Evolutionary conservation across 2,797 vertebrate species (phyloP), one percentile per base, ranked within the genome.

Genomic region (Muscicapa striata): DNA sequence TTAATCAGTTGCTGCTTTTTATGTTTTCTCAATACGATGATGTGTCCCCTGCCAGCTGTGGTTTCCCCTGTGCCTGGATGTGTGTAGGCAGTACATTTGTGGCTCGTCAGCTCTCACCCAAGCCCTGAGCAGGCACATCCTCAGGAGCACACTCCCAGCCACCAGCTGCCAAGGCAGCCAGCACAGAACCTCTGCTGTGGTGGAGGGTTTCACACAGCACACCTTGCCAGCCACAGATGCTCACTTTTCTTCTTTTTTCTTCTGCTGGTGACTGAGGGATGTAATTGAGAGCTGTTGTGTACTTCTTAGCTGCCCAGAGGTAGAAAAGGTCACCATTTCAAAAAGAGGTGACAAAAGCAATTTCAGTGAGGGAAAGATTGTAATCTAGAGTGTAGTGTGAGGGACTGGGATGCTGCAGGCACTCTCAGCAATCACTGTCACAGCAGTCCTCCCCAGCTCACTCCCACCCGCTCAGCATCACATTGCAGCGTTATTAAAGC

Each of bases 291-390:
- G 68, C 48, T 1, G 6, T 43, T 95, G 75, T 74, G 86, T 89
- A 86, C 88, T 94, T 91, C 76, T 97, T 57, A 73, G 89, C 74
- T 82, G 83, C 89, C 84, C 51, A 87, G 86, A 95, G 91, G 89
- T 86, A 92, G 61, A 77, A 97, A 94, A 94, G 95, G 84, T 97
- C 95, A 94, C 70, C 61, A 81, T 93, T 95, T 92, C 84, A 89
- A 85, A 88, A 94, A 94, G 90, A 97, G 93, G 96, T 90, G 95
- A 96, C 96, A 97, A 95, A 96, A 97, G 93, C 95, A 96, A 94
- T 96, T 97, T 97, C 92, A 95, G n/a, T 2, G 86, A 97, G 86
- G 86, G 81, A 87, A 95, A 94, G 92, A 92, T 91, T 95, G 81
- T 84, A 97, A 97, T 95, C 96, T 94, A 93, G 61, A 5, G 14